Evolutionary conservation across 1,140 invertebrate genomes (phyloP).

Genomic region (Drosophila tristis): DNA sequence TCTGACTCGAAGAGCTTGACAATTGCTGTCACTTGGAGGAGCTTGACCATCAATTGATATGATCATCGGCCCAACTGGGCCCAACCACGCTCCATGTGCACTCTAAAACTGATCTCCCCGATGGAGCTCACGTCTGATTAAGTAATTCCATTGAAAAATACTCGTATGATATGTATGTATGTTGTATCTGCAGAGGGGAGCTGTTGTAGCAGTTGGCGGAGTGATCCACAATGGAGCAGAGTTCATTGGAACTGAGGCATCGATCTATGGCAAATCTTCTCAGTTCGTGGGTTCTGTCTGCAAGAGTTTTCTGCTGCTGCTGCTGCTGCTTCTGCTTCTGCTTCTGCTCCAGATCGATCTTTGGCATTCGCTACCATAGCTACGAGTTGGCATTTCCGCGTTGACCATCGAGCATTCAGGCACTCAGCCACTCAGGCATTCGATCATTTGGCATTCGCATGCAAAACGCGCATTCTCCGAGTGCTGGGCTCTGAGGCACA

Average conservation of each 20-base stretch:
- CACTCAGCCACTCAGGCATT: slow-evolving; percentile 11
- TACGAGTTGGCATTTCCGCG: slow-evolving; percentile 39
- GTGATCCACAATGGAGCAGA: slow-evolving; percentile 11
- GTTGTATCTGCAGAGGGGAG: too few species aligned
- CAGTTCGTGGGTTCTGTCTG: slow-evolving; percentile 36
- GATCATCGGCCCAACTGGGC: too few species aligned
- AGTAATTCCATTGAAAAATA: too few species aligned
- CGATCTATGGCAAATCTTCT: slow-evolving; percentile 25
- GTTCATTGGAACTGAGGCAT: slow-evolving; percentile 42
- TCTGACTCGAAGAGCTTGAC: too few species aligned
- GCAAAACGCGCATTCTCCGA: slow-evolving; percentile 33
- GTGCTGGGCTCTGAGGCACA: neutral
- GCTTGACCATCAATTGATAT: too few species aligned
- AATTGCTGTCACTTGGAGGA: too few species aligned
- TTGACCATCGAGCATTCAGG: slow-evolving; percentile 16
- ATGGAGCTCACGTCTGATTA: too few species aligned
- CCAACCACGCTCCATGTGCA: too few species aligned
- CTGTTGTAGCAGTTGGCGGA: too few species aligned
- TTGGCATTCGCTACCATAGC: slow-evolving; percentile 29
- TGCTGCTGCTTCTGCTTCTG: slow-evolving; percentile 30
- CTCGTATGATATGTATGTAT: too few species aligned
- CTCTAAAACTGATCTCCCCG: too few species aligned
- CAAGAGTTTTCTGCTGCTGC: slow-evolving; percentile 25
- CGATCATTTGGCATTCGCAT: slow-evolving; percentile 44
- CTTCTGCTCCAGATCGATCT: slow-evolving; percentile 40